These are phyloP conservation scores for Spisula subtruncata DNA, from an alignment of 2,888 invertebrate species.

Conservation along the genomic window DNA sequence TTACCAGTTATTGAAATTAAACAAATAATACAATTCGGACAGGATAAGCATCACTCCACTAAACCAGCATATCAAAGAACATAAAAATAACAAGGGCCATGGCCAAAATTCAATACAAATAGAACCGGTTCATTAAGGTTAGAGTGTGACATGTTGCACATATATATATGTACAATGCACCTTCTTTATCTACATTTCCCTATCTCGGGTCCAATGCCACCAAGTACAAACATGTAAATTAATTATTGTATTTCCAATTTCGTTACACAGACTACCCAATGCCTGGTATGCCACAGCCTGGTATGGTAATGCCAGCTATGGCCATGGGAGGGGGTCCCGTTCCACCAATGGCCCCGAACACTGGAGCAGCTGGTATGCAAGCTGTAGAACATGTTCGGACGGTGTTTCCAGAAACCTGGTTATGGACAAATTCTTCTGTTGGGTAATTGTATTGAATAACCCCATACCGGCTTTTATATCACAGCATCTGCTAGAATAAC, in stretches of 20 bases:
- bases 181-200: background rate
- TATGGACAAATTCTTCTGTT: constrained; percentile 90
- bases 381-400: constrained; percentile 88
- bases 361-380: background rate
- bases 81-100: constrained; percentile 10
- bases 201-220: background rate
- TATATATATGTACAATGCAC: no score
- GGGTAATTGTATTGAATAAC: constrained; percentile 87
- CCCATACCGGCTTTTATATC: background rate
- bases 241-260: background rate
- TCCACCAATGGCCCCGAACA: constrained; percentile 21
- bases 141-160: constrained; percentile 14
- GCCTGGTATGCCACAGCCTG: background rate
- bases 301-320: background rate
- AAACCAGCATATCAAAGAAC: background rate
- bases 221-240: background rate
- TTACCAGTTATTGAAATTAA: no score
- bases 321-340: background rate
- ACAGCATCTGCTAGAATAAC: background rate
- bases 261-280: background rate
- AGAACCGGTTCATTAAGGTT: constrained; percentile 2
- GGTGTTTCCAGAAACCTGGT: constrained; percentile 92
- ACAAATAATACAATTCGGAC: no score
- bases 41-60: no score
- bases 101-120: no score